Conservation (phyloP, 2,113 vertebrate species). For the Hypanus sabinus region DNA sequence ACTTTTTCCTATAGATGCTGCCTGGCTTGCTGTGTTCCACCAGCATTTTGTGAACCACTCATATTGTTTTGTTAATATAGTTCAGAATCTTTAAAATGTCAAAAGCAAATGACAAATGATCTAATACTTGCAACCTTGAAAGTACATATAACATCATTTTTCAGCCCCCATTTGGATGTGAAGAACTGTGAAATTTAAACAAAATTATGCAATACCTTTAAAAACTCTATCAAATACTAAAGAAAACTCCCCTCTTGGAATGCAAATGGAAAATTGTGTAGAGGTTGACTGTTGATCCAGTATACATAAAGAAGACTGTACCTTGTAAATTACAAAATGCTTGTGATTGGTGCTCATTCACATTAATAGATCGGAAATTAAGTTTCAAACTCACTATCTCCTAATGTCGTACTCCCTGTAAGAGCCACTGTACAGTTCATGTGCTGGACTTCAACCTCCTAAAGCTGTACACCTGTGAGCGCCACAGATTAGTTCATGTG, state of each 20-base stretch:
- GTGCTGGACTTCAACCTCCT: not conserved
- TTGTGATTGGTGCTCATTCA: not conserved
- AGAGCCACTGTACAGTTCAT: not conserved
- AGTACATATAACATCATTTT: not conserved
- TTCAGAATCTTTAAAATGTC: not conserved
- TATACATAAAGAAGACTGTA: not conserved
- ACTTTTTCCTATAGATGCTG: too few relatives aligned
- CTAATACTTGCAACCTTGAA: not conserved
- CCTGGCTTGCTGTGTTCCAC: too few relatives aligned
- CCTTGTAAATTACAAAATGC: not conserved
- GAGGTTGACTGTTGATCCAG: not conserved
- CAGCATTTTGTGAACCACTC: too few relatives aligned
- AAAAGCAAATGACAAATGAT: not conserved
- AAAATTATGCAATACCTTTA: not conserved
- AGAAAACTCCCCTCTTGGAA: too few relatives aligned
- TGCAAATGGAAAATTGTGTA: not conserved
- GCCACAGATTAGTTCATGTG: not conserved
- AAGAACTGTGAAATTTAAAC: not conserved
- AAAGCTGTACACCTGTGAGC: not conserved
- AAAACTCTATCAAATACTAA: not conserved
- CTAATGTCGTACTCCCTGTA: not conserved
- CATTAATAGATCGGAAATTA: not conserved
- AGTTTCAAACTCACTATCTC: not conserved
- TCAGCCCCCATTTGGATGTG: too few relatives aligned
- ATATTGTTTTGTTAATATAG: too few relatives aligned